Conservation (phyloP, 2,113 vertebrate species). For the Onychostruthus taczanowskii region DNA sequence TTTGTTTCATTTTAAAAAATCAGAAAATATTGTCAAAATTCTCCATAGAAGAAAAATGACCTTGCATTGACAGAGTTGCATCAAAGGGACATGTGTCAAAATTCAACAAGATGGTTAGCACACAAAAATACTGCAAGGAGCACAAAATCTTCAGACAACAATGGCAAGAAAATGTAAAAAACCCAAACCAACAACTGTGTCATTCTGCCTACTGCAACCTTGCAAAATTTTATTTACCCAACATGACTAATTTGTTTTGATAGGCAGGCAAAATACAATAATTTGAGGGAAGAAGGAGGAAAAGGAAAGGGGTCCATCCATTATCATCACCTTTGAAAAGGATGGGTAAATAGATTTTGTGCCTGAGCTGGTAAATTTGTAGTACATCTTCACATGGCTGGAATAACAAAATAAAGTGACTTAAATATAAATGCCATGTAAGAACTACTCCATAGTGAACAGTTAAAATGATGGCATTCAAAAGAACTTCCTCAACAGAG, state of each 20-base stretch:
- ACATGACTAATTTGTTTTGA: slow-evolving; percentile 35
- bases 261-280: slow-evolving; percentile 19
- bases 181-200: not conserved
- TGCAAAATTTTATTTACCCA: slow-evolving; percentile 27
- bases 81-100: not conserved
- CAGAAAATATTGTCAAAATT: not conserved
- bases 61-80: not conserved
- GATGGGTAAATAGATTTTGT: slow-evolving; percentile 17
- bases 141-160: not conserved
- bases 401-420: slow-evolving; percentile 10
- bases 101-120: not conserved
- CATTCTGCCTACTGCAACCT: not conserved
- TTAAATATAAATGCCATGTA: slow-evolving; percentile 37
- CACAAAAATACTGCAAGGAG: not conserved
- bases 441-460: slow-evolving; percentile 15
- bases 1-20: not conserved
- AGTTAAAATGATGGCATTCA: slow-evolving; percentile 30
- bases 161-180: not conserved
- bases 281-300: not conserved
- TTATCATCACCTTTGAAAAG: not conserved
- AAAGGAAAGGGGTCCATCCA: not conserved
- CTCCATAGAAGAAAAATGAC: not conserved
- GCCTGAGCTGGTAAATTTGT: slow-evolving; percentile 14
- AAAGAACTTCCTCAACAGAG: slow-evolving; percentile 27
- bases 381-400: slow-evolving; percentile 25